Base-by-base conservation (phyloP, 2,888 invertebrate species). In the Anarsia innoxiella region DNA sequence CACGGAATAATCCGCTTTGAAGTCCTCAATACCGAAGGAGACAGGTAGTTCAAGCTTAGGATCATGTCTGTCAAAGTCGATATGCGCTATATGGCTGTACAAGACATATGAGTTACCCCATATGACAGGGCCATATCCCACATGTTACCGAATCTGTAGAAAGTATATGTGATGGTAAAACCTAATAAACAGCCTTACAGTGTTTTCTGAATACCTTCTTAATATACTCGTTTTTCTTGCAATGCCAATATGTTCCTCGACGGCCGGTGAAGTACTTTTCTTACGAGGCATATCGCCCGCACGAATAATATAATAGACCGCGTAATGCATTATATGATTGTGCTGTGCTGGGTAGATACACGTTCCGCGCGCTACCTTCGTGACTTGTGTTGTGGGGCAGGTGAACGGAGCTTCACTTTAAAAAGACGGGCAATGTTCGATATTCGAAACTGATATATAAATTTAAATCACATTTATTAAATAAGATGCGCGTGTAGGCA, bases 201-300 rank as follows among this genome's bases (percentile, higher is more conserved):
- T 56, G 47, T 49, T 52, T 53, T 53, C 51, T 58, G 23, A 41
- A 37, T 67, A 71, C 73, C 75, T 72, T 67, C 62, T 61, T 45
- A 59, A n/a, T n/a, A n/a, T n/a, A n/a, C n/a, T n/a, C n/a, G n/a
- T n/a, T n/a, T n/a, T n/a, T n/a, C n/a, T n/a, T n/a, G n/a, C n/a
- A n/a, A n/a, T n/a, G n/a, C n/a, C 63, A 74, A 70, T 75, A 71
- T 77, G 71, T 69, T 76, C 76, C 76, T 64, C 61, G 58, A 49
- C 56, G 56, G 50, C 49, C 48, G 49, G 51, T 53, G 56, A 60
- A 58, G 58, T 52, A 64, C 59, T 59, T 69, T 68, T 58, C 68
- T 66, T 59, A 64, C 67, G 61, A 69, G 59, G 60, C 63, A 67
- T 66, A 68, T 65, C 65, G 66, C 59, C 57, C 60, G 56, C 56